Percentiles rank a stretch among this genome's conserved stretches.
Conservation (phyloP, 2,888 invertebrate species). For the Cephus pulcher region DNA sequence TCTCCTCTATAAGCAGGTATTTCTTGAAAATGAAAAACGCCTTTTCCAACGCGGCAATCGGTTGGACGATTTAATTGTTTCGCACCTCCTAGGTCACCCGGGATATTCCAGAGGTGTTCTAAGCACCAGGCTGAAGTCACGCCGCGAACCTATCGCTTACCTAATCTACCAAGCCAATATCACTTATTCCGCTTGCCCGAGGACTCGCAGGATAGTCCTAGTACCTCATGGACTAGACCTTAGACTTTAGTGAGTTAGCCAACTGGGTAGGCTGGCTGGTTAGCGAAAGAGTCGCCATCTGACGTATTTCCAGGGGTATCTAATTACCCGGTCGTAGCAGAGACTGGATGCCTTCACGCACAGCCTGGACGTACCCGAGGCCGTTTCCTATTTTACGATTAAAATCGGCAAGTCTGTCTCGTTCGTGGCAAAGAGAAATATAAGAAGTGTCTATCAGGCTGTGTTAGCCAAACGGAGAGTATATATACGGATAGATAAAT, state of each 20-base stretch:
- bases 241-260: neutral
- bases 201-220: neutral
- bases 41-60: neutral
- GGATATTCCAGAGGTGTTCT: neutral
- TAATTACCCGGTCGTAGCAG: constrained; percentile 51
- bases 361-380: constrained; percentile 12
- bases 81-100: neutral
- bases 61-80: neutral
- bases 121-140: neutral
- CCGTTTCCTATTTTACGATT: constrained; percentile 34
- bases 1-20: no score
- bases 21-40: no score
- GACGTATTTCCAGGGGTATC: constrained; percentile 62
- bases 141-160: constrained; percentile 41
- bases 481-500: neutral
- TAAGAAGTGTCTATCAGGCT: neutral
- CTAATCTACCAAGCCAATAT: constrained; percentile 48
- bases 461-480: neutral
- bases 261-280: constrained; percentile 3
- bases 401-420: constrained; percentile 27
- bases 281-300: constrained; percentile 35
- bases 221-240: neutral
- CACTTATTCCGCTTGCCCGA: constrained; percentile 30
- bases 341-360: constrained; percentile 46
- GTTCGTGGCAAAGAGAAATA: constrained; percentile 8